Evolutionary conservation across 64 coral and sea anemone genomes (phyloP), one percentile per base, ranked within the genome.

Genomic region (Porites australiensis): DNA sequence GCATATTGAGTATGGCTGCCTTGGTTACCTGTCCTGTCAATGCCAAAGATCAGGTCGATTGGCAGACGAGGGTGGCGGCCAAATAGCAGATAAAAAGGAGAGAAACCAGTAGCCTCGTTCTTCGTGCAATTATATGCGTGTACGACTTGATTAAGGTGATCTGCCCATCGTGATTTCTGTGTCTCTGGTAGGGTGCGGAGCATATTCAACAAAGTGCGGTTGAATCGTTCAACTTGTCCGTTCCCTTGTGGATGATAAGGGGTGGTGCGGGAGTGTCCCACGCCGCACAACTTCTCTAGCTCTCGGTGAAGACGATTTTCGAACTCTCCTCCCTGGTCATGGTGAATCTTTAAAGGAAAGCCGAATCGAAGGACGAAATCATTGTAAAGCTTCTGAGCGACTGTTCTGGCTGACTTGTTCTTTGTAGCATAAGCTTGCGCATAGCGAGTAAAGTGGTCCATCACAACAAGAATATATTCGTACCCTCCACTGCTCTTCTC

Each of bases 131-230:
- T 85, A 71, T 92, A 76, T 48, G 79, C 79, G 18, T 92, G 88
- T 27, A 80, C 88, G 21, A 90, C 44, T 79, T 90, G 43, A 75
- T 75, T 75, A 43, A 75, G 20, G 78, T 82, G 78, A 13, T 82
- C 78, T 70, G 72, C 71, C 91, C 91, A 87, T 37, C 74, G 83
- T 51, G 82, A 87, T 87, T 93, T 93, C 91, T 93, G 74, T 21
- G 47, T 55, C 20, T 93, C 83, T 21, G 91, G 91, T 11, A 93
- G 49, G 85, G 91, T 67, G 5, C 74, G 46, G 16, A 93, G 74
- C 82, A 87, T 92, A 15, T 46, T 23, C 67, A 87, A 22, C 19
- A 87, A 50, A 70, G 59, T 87, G 21, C 61, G 53, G 80, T 66
- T 66, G 60, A 66, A 74, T 44, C 54, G 54, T 12, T 57, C 54